Conservation (phyloP, 2,797 vertebrate species). For the Furcifer pardalis region DNA sequence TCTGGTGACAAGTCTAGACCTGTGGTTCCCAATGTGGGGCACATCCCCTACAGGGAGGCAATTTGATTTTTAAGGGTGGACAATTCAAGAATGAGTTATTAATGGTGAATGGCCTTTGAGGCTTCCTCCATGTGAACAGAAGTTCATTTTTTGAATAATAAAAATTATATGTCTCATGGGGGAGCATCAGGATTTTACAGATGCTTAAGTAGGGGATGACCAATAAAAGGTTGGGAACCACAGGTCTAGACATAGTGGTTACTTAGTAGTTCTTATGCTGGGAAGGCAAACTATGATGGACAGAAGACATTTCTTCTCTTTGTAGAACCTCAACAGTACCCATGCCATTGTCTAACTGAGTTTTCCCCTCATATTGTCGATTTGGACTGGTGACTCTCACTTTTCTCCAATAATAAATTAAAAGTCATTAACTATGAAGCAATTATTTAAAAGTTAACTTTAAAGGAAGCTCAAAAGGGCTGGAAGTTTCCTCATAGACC, state of each 20-base stretch:
- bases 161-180: no score
- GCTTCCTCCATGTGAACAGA: no score
- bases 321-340: neutral
- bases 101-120: no score
- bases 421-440: slow-evolving; percentile 37
- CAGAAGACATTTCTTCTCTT: neutral
- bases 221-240: no score
- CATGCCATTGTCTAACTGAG: neutral
- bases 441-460: slow-evolving; percentile 25
- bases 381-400: accelerated
- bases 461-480: slow-evolving; percentile 16
- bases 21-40: no score
- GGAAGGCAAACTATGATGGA: neutral
- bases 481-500: neutral
- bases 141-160: no score
- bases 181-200: no score
- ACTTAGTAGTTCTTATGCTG: neutral
- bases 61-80: no score
- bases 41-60: no score
- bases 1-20: neutral
- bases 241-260: no score
- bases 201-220: no score
- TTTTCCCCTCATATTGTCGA: neutral
- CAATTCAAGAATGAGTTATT: no score
- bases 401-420: neutral